Conservation (phyloP, 1,140 invertebrate species). For the Drosophila gunungcola region DNA sequence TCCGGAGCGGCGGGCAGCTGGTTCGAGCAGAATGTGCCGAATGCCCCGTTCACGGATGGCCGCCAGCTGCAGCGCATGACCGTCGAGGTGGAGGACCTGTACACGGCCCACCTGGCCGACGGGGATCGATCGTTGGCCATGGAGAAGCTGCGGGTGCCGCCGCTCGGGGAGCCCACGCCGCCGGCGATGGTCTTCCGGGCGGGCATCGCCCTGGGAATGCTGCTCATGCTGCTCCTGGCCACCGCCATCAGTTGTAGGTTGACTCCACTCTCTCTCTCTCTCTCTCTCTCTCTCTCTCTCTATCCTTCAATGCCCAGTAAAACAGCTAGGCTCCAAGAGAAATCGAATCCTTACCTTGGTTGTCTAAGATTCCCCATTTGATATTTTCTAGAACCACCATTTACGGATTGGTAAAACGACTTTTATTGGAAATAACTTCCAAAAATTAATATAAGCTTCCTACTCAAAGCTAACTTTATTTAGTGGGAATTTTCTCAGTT, state of each 20-base stretch:
- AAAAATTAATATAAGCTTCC: no score
- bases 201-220: constrained; percentile 88
- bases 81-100: constrained; percentile 88
- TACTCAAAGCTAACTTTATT: no score
- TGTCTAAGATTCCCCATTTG: no score
- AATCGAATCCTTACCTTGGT: no score
- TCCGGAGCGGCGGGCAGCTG: constrained; percentile 29
- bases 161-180: constrained; percentile 88
- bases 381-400: no score
- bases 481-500: no score
- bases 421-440: no score
- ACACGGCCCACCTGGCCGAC: constrained; percentile 88
- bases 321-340: no score
- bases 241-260: constrained; percentile 58
- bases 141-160: constrained; percentile 90
- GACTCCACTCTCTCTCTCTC: no score
- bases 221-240: constrained; percentile 86
- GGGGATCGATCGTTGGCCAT: constrained; percentile 90
- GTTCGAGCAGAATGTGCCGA: constrained; percentile 28
- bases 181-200: constrained; percentile 88
- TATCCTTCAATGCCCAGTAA: constrained; percentile 1
- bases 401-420: no score
- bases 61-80: constrained; percentile 85
- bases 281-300: no score
- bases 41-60: constrained; percentile 45